Evolutionary conservation across 2,888 invertebrate genomes (phyloP).

Genomic region (Cheilosia vernalis): DNA sequence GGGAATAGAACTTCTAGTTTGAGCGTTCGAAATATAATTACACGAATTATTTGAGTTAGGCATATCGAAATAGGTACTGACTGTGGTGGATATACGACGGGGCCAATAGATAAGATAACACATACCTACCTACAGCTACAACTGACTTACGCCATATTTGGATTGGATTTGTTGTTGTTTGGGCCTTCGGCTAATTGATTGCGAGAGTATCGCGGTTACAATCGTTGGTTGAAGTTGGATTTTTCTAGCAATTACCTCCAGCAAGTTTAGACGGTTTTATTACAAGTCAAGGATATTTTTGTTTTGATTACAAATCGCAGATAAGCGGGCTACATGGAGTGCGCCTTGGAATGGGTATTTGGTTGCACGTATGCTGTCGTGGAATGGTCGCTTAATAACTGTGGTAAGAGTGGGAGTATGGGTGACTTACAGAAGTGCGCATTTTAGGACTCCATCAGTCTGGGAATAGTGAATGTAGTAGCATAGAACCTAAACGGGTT

Average conservation of each 20-base stretch:
- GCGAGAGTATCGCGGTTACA: conserved; percentile 21
- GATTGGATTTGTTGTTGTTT: conserved; percentile 1
- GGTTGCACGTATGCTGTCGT: neutral
- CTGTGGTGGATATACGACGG: neutral
- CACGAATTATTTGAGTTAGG: neutral
- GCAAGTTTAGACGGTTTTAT: neutral
- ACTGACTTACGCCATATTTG: neutral
- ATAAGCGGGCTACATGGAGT: conserved; percentile 19
- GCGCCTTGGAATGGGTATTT: conserved; percentile 11
- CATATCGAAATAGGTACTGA: neutral
- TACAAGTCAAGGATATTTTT: conserved; percentile 16
- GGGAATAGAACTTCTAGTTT: too few species aligned
- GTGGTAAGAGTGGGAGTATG: conserved; percentile 14
- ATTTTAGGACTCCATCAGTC: too few species aligned
- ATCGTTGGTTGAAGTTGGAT: conserved; percentile 11
- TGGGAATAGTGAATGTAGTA: too few species aligned
- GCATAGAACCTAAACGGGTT: too few species aligned
- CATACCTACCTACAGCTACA: neutral
- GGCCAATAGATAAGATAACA: conserved; percentile 34
- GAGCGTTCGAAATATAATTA: conserved; percentile 26
- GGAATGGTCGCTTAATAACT: conserved; percentile 6
- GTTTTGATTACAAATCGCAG: neutral
- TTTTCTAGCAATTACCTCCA: neutral
- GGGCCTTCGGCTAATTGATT: neutral
- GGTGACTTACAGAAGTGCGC: too few species aligned